These are phyloP conservation scores for Drosophila atripex DNA, from an alignment of 2,888 invertebrate genomes.

Conservation along the genomic window DNA sequence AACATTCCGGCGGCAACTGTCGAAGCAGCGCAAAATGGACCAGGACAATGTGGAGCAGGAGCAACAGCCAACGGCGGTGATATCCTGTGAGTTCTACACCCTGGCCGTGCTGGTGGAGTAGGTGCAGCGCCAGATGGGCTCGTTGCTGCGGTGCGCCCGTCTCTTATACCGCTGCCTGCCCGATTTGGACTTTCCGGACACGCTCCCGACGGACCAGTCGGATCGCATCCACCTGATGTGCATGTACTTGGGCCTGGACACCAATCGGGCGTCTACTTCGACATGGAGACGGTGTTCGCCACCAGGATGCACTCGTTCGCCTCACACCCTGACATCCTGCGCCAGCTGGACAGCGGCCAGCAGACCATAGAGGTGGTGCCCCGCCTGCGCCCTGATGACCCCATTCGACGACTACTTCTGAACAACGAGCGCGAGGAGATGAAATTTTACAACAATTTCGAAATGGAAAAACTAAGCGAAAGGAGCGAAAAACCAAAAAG, in stretches of 20 bases:
- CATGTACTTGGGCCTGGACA: constrained; percentile 91
- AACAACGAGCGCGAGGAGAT: constrained; percentile 96
- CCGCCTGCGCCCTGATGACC: constrained; percentile 88
- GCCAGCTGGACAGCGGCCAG: background rate
- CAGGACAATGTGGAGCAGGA: constrained; percentile 21
- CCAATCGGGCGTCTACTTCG: constrained; percentile 85
- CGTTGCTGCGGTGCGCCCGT: constrained; percentile 94
- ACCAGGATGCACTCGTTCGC: constrained; percentile 86
- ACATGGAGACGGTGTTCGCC: constrained; percentile 84
- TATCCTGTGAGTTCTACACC: constrained; percentile 40
- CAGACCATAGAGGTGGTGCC: constrained; percentile 69
- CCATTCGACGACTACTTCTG: constrained; percentile 96
- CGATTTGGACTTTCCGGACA: constrained; percentile 91
- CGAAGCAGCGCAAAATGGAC: constrained; percentile 11
- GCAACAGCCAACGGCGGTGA: constrained; percentile 16
- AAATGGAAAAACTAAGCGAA: too few species aligned
- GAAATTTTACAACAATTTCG: too few species aligned
- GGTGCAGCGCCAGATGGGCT: constrained; percentile 87
- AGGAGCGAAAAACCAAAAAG: constrained; percentile 87
- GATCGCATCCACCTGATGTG: constrained; percentile 94
- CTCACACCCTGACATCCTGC: constrained; percentile 85
- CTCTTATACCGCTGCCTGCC: constrained; percentile 96
- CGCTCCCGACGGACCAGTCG: constrained; percentile 88
- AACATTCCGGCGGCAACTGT: constrained; percentile 64
- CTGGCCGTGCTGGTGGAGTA: constrained; percentile 80